These are phyloP conservation scores for Eupithecia inturbata DNA, from an alignment of 2,888 invertebrate genomes.

Conservation along the genomic window DNA sequence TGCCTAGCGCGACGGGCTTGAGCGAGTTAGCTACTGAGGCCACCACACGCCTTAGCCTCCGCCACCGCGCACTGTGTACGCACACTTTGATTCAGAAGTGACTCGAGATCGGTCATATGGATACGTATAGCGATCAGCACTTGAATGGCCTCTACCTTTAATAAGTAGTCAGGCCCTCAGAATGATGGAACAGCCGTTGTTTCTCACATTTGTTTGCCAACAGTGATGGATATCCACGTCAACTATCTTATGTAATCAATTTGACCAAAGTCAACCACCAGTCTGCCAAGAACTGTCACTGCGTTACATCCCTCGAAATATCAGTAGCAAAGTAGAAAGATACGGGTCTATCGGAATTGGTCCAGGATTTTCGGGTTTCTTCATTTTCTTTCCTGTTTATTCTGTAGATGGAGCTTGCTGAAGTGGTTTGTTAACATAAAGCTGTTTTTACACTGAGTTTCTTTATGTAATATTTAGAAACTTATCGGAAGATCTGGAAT, in stretches of 20 bases:
- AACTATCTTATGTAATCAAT: conserved; percentile 53
- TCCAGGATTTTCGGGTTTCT: conserved; percentile 12
- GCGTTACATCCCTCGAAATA: conserved; percentile 14
- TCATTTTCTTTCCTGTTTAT: conserved; percentile 26
- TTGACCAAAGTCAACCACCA: conserved; percentile 41
- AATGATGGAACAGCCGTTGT: conserved; percentile 31
- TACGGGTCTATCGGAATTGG: conserved; percentile 16
- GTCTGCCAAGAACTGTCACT: conserved; percentile 28
- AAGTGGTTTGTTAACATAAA: conserved; percentile 4
- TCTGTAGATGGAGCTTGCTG: conserved; percentile 13
- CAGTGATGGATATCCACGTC: conserved; percentile 51
- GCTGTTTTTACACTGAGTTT: conserved; percentile 2
- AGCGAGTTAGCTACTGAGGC: too few relatives aligned
- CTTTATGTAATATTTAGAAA: background rate
- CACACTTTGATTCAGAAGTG: too few relatives aligned
- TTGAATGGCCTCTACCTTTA: too few relatives aligned
- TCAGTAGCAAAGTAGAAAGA: background rate
- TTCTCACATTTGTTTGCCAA: conserved; percentile 51
- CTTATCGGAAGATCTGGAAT: background rate
- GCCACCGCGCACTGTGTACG: too few relatives aligned
- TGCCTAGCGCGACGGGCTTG: too few relatives aligned
- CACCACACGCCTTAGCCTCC: too few relatives aligned
- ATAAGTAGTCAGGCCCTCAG: background rate
- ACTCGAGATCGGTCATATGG: too few relatives aligned
- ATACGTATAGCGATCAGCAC: too few relatives aligned